phyloP scores from a whole-genome alignment of 1,140 invertebrate genomes.

The Aphaenogaster floridana region DNA sequence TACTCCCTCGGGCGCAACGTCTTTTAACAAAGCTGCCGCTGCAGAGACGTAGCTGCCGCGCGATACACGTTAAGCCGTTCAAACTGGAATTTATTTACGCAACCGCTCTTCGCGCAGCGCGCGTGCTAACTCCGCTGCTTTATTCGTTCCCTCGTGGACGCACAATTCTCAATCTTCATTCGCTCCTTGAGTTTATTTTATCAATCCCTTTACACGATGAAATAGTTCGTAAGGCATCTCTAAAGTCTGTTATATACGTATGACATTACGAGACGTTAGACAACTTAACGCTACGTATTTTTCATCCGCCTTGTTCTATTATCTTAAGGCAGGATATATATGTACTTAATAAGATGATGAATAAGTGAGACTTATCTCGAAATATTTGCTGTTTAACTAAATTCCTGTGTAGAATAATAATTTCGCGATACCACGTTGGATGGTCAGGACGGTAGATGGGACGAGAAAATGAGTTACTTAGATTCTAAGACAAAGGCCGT shows the following conservation, averaged over 20 bases:
- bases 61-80: constrained; percentile 78
- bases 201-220: neutral
- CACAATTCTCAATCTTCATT: constrained; percentile 45
- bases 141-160: constrained; percentile 13
- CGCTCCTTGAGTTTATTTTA: constrained; percentile 36
- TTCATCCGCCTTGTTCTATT: neutral
- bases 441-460: no score
- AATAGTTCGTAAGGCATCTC: neutral
- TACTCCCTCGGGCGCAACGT: constrained; percentile 49
- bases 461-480: no score
- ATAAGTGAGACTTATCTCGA: neutral
- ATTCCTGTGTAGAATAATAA: neutral
- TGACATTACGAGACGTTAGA: neutral
- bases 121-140: constrained; percentile 20
- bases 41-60: constrained; percentile 70
- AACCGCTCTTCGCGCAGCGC: constrained; percentile 28
- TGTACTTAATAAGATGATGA: neutral
- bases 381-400: neutral
- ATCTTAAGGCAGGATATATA: neutral
- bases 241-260: neutral
- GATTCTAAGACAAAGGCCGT: no score
- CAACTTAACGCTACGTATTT: neutral
- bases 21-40: constrained; percentile 76
- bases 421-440: no score
- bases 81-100: constrained; percentile 81